Base-by-base conservation (phyloP, 2,888 invertebrate genomes). In the Ethmia dodecea region DNA sequence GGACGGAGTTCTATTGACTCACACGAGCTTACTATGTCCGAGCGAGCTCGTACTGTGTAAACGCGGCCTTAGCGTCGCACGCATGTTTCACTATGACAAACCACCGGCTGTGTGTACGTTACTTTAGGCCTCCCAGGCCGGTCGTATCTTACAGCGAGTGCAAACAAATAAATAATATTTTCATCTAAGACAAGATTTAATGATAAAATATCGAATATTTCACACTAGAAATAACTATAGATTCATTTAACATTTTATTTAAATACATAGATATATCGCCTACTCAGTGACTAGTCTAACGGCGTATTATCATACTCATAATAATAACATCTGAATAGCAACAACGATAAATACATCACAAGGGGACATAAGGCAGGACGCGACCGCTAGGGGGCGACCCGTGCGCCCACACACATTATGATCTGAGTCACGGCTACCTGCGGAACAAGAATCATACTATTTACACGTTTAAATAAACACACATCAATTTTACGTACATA, bases 251-350 rank as follows among this genome's bases (percentile, higher is more conserved):
- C 65, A 73, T 68, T 35, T 71, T 68, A 70, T 74, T 76, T 78
- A 80, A 61, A 73, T 70, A 76, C 75, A 57, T 72, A 72, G 74
- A 71, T 79, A 80, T 71, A 79, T 79, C 68, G 72, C 69, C 81
- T 81, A 80, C 70, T 74, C 77, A 74, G 71, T 86, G 84, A 86
- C 84, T 86, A 86, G 83, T 81, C 80, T 83, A 81, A 71, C 74
- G 68, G 79, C 77, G 73, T 71, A 71, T 64, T 66, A 62, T 58
- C 10, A 28, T 26, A 26, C n/a, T 60, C 64, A 65, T 68, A 71
- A 70, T 69, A 68, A 57, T 71, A 74, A 77, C 71, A 70, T 68
- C 61, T 67, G 63, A 70, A 71, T 73, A 73, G 70, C 77, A 71
- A 77, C 67, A 74, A 78, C 61, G 70, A 74, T 71, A 70, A 73